These are phyloP conservation scores for Labrus mixtus DNA, from an alignment of 2,113 vertebrate species.

Conservation along the genomic window DNA sequence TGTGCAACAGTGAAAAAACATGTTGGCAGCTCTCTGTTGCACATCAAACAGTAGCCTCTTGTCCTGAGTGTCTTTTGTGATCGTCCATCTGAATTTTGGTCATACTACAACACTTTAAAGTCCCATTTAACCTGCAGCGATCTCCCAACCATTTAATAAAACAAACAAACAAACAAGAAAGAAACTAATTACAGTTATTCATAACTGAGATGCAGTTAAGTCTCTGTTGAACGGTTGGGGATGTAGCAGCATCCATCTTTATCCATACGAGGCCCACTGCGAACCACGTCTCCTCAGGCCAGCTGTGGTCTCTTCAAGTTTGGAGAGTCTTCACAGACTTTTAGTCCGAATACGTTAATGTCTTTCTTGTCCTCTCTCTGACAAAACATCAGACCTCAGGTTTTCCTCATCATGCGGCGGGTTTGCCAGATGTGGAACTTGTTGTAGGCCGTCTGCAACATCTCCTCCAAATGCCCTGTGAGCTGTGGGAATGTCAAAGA, in stretches of 20 bases:
- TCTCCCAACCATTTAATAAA: conserved; percentile 59
- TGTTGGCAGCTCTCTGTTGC: conserved; percentile 54
- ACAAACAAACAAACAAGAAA: conserved; percentile 64
- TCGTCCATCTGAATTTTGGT: conserved; percentile 76
- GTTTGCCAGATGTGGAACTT: conserved; percentile 98
- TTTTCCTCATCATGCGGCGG: conserved; percentile 95
- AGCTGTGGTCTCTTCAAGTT: conserved; percentile 52
- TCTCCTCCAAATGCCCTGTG: conserved; percentile 95
- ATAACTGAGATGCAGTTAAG: conserved; percentile 64
- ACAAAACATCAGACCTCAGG: conserved; percentile 83
- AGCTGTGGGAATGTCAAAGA: conserved; percentile 82
- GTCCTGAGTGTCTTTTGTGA: conserved; percentile 73
- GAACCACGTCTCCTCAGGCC: conserved; percentile 49
- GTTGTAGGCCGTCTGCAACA: conserved; percentile 95
- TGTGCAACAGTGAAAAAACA: conserved; percentile 43
- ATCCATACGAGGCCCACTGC: conserved; percentile 50
- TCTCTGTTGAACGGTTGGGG: conserved; percentile 62
- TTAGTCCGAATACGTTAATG: conserved; percentile 40
- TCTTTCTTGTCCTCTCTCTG: conserved; percentile 47
- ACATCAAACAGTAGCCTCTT: conserved; percentile 45
- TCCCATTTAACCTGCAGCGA: conserved; percentile 50
- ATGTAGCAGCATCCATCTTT: conserved; percentile 62
- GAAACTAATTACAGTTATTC: conserved; percentile 66
- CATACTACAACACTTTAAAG: conserved; percentile 65
- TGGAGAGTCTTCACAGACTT: conserved; percentile 52